A percentile compares a stretch with the other conserved stretches of the same genome.
Conservation (phyloP, 2,113 vertebrate genomes). For the Gadus macrocephalus region DNA sequence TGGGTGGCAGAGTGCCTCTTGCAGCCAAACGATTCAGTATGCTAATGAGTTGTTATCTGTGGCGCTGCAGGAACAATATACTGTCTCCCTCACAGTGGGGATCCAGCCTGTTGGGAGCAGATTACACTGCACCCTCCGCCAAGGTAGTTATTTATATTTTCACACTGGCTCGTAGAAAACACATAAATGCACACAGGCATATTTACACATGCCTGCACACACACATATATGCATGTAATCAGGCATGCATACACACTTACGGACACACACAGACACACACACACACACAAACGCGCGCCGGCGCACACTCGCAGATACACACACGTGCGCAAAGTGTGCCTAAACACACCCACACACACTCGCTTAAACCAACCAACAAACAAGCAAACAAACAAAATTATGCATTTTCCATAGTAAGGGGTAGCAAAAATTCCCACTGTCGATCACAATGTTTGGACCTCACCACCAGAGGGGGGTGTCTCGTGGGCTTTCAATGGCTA, state of each 20-base stretch:
- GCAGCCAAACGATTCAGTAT: slow-evolving; percentile 77
- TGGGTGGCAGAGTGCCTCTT: slow-evolving; percentile 74
- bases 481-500: slow-evolving; percentile 23
- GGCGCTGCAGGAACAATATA: slow-evolving; percentile 75
- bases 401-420: slow-evolving; percentile 23
- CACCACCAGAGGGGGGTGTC: slow-evolving; percentile 50
- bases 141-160: slow-evolving; percentile 74
- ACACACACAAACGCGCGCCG: slow-evolving; percentile 24
- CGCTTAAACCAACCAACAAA: slow-evolving; percentile 4
- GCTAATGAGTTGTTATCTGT: slow-evolving; percentile 75
- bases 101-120: slow-evolving; percentile 70
- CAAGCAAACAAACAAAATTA: slow-evolving; percentile 22
- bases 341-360: neutral
- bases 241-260: neutral
- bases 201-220: slow-evolving; percentile 6
- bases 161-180: slow-evolving; percentile 63
- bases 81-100: slow-evolving; percentile 72
- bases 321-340: slow-evolving; percentile 7
- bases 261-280: slow-evolving; percentile 27
- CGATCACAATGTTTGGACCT: slow-evolving; percentile 18
- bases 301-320: slow-evolving; percentile 7
- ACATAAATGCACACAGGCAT: slow-evolving; percentile 56
- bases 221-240: slow-evolving; percentile 7
- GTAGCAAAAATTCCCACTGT: neutral
- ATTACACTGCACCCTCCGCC: slow-evolving; percentile 72